phyloP scores from a whole-genome alignment of 2,113 vertebrate genomes.

The Centropus bengalensis region DNA sequence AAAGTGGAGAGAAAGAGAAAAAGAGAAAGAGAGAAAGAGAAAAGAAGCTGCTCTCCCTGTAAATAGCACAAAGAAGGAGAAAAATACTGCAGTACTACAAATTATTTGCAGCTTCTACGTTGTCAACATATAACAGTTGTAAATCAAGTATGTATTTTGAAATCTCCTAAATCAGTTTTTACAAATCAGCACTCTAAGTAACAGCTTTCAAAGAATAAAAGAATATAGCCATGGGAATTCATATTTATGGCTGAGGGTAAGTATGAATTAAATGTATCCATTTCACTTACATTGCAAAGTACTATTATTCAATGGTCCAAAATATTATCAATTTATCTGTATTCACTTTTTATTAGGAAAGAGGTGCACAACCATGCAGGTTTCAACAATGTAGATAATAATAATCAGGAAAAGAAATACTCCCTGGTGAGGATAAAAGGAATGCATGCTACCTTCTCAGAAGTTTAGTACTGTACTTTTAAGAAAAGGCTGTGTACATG shows the following conservation, averaged over 20 bases:
- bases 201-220: constrained; percentile 51
- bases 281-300: constrained; percentile 9
- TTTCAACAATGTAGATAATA: constrained; percentile 15
- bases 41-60: neutral
- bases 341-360: constrained; percentile 31
- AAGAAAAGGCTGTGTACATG: neutral
- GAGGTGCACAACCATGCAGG: neutral
- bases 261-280: constrained; percentile 21
- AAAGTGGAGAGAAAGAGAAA: no score
- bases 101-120: constrained; percentile 42
- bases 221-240: constrained; percentile 37
- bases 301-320: neutral
- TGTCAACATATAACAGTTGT: constrained; percentile 51
- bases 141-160: constrained; percentile 55
- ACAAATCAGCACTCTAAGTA: constrained; percentile 36
- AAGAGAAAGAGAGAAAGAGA: no score
- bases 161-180: constrained; percentile 60
- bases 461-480: neutral
- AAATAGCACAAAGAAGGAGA: constrained; percentile 43
- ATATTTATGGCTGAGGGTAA: neutral
- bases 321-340: constrained; percentile 24
- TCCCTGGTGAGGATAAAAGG: neutral
- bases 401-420: constrained; percentile 19
- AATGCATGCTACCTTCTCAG: neutral
- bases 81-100: constrained; percentile 55